These are phyloP conservation scores for Iphiclides podalirius DNA, from an alignment of 2,888 invertebrate species.

Conservation along the genomic window DNA sequence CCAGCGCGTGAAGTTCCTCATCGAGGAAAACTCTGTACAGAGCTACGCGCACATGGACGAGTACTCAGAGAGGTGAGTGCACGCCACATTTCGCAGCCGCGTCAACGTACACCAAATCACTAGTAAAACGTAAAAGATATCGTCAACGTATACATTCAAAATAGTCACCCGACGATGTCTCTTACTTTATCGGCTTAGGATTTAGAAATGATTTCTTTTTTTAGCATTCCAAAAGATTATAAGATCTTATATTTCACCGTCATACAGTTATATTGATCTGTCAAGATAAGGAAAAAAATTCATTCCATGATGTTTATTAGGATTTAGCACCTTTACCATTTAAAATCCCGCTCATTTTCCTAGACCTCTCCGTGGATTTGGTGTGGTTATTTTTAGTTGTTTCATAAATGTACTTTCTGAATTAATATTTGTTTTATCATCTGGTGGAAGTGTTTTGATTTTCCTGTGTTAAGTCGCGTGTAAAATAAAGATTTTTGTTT, in stretches of 20 bases:
- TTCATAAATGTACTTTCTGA: constrained; percentile 56
- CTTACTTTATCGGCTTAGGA: constrained; percentile 62
- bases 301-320: constrained; percentile 63
- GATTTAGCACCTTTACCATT: constrained; percentile 72
- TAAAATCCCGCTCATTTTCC: constrained; percentile 70
- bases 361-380: constrained; percentile 79
- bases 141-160: constrained; percentile 33
- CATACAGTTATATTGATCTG: constrained; percentile 59
- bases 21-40: constrained; percentile 99
- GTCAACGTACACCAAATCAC: constrained; percentile 63
- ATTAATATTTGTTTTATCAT: constrained; percentile 70
- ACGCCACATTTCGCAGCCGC: constrained; percentile 32
- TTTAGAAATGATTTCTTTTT: constrained; percentile 7
- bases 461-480: constrained; percentile 73
- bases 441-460: constrained; percentile 80
- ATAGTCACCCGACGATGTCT: constrained; percentile 44
- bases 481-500: constrained; percentile 53
- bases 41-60: constrained; percentile 98
- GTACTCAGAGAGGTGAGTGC: constrained; percentile 98
- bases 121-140: constrained; percentile 65
- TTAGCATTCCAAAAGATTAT: constrained; percentile 69
- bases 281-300: constrained; percentile 60
- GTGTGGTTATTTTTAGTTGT: constrained; percentile 76
- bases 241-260: constrained; percentile 70
- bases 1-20: constrained; percentile 97